These are phyloP conservation scores for Alviniconcha strummeri DNA, from an alignment of 2,888 invertebrate genomes.

Conservation along the genomic window DNA sequence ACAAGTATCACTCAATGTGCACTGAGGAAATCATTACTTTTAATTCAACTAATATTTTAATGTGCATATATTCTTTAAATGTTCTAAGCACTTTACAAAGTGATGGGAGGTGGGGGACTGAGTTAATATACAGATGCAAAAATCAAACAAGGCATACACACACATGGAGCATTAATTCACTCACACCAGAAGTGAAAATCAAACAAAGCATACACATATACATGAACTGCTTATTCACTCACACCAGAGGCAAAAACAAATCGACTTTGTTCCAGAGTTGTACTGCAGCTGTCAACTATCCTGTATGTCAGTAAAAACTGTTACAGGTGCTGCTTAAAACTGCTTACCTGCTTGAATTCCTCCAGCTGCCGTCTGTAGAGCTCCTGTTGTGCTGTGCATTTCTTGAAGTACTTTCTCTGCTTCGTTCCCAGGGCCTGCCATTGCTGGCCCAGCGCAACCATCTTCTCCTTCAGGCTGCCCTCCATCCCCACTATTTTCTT, in stretches of 20 bases:
- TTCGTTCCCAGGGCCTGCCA: constrained; percentile 11
- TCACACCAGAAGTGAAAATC: neutral
- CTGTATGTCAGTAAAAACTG: no score
- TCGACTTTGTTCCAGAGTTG: no score
- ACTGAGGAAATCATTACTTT: neutral
- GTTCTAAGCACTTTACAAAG: neutral
- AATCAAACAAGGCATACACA: neutral
- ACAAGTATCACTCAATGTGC: neutral
- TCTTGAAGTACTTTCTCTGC: constrained; percentile 1
- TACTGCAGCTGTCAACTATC: no score
- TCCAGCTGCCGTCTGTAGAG: neutral
- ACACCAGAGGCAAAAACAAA: no score
- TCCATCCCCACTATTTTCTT: neutral
- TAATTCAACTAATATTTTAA: neutral
- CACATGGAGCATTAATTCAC: neutral
- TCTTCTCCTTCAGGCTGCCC: constrained; percentile 10
- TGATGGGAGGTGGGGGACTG: neutral
- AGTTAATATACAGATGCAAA: neutral
- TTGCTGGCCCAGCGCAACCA: constrained; percentile 7
- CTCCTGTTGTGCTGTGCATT: neutral
- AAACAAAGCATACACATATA: no score
- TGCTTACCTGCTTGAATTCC: neutral
- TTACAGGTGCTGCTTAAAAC: no score
- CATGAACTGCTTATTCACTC: no score
- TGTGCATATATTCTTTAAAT: neutral